phyloP scores from a whole-genome alignment of 2,113 vertebrate genomes.

The Solenodon paradoxus region DNA sequence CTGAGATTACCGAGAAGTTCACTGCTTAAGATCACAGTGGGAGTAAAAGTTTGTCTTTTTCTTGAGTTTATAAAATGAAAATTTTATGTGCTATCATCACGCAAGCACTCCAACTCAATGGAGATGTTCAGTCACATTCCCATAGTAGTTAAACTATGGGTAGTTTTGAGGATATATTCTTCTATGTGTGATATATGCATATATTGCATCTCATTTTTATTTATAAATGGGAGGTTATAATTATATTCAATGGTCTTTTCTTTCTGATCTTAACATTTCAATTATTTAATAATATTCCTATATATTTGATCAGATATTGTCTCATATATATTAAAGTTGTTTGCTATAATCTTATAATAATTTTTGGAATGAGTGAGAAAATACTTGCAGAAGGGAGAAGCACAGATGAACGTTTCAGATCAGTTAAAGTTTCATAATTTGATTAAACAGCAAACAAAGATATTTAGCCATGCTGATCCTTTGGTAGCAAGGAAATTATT shows the following conservation, averaged over 20 bases:
- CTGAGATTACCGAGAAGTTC: background rate
- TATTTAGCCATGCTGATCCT: background rate
- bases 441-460: background rate
- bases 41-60: background rate
- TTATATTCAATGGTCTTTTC: background rate
- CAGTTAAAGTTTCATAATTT: background rate
- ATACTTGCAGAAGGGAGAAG: background rate
- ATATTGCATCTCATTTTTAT: background rate
- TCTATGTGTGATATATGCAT: background rate
- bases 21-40: background rate
- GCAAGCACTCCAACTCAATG: background rate
- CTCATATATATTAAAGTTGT: background rate
- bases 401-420: background rate
- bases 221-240: background rate
- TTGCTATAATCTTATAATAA: background rate
- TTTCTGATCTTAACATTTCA: background rate
- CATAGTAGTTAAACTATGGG: background rate
- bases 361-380: background rate
- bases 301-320: background rate
- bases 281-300: background rate
- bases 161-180: background rate
- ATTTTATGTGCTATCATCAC: background rate
- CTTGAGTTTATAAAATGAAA: background rate
- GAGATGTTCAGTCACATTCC: background rate
- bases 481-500: background rate